Conservation (phyloP, 2,888 invertebrate species). For the Boloria euphrosyne region DNA sequence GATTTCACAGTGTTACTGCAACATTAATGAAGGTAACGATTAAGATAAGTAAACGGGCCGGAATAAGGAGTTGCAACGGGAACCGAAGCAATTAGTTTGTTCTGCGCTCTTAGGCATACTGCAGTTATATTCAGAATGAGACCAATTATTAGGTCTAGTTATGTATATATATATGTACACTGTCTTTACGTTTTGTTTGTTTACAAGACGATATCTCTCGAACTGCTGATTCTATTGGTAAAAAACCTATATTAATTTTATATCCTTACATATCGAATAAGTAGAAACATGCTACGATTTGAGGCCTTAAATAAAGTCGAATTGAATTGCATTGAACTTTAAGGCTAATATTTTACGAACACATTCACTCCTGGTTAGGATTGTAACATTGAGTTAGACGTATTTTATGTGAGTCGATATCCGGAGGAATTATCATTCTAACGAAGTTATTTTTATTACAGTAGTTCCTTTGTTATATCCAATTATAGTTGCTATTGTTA, state of each 20-base stretch:
- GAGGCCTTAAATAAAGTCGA: too few species aligned
- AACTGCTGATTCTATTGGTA: too few species aligned
- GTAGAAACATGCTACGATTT: too few species aligned
- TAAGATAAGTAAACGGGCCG: constrained; percentile 8
- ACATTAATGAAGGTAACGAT: neutral
- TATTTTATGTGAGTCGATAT: constrained; percentile 7
- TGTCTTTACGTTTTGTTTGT: too few species aligned
- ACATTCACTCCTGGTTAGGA: too few species aligned
- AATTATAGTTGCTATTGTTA: too few species aligned
- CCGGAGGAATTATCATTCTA: constrained; percentile 11
- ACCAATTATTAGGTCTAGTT: neutral
- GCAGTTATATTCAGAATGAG: constrained; percentile 13
- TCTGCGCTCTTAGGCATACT: constrained; percentile 6
- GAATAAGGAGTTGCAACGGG: constrained; percentile 20
- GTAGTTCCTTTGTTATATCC: neutral
- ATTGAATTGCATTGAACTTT: too few species aligned
- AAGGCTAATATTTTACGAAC: too few species aligned
- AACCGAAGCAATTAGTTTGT: constrained; percentile 14
- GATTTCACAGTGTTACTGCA: neutral
- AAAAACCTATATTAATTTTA: too few species aligned
- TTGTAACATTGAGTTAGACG: too few species aligned
- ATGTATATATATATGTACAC: neutral
- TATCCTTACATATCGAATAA: too few species aligned
- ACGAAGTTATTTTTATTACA: neutral
- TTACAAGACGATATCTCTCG: too few species aligned